Evolutionary conservation across 2,888 invertebrate species (phyloP).

Genomic region (Agrochola circellaris): DNA sequence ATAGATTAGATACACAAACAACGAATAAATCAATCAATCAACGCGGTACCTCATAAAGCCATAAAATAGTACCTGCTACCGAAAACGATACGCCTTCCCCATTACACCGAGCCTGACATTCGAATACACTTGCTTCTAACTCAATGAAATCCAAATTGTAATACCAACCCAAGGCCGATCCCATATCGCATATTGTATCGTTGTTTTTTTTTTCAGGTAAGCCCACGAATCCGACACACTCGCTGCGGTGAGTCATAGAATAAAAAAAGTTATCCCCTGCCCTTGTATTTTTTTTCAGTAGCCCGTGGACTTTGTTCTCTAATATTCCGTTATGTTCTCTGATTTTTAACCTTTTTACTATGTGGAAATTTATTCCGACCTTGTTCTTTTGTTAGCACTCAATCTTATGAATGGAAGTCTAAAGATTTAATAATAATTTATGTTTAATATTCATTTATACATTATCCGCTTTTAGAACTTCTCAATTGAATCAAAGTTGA

Average conservation of each 20-base stretch:
- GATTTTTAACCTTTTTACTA: slow-evolving; percentile 14
- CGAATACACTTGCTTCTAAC: slow-evolving; percentile 39
- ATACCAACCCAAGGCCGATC: slow-evolving; percentile 34
- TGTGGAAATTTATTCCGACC: slow-evolving; percentile 48
- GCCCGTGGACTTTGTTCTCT: slow-evolving; percentile 28
- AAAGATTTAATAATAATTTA: slow-evolving; percentile 16
- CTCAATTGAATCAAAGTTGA: not conserved
- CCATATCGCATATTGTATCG: slow-evolving; percentile 51
- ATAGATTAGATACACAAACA: not conserved
- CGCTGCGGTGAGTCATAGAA: slow-evolving; percentile 62
- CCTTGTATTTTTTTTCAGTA: slow-evolving; percentile 32
- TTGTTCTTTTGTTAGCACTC: slow-evolving; percentile 49
- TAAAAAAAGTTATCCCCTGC: slow-evolving; percentile 47
- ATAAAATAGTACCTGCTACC: slow-evolving; percentile 39
- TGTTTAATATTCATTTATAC: slow-evolving; percentile 16
- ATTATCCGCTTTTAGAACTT: slow-evolving; percentile 1
- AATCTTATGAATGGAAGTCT: slow-evolving; percentile 39
- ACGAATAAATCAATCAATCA: not conserved
- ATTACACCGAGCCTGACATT: slow-evolving; percentile 19
- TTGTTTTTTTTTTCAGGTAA: slow-evolving; percentile 67
- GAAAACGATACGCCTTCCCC: slow-evolving; percentile 17
- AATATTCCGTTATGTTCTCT: slow-evolving; percentile 23
- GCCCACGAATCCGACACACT: slow-evolving; percentile 21
- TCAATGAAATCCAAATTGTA: slow-evolving; percentile 55
- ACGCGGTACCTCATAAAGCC: not conserved